A percentile compares a stretch with the other conserved stretches of the same genome.
These are phyloP conservation scores for Corapipo altera DNA, from an alignment of 2,113 vertebrate genomes.

Conservation along the genomic window DNA sequence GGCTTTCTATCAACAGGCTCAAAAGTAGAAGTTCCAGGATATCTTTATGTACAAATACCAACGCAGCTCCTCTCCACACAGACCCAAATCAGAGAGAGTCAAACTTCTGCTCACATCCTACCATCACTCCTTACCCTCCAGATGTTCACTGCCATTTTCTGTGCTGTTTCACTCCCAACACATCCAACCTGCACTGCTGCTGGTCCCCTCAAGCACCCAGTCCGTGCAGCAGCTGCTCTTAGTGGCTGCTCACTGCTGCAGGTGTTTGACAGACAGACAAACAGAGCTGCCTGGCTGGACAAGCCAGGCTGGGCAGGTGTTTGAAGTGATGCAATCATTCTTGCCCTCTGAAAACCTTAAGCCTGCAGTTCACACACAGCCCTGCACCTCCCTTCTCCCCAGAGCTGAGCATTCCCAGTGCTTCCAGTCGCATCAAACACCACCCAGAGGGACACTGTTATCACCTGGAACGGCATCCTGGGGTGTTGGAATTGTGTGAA, in stretches of 20 bases:
- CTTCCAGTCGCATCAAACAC: accelerated
- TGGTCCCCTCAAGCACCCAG: neutral
- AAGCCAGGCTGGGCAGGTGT: accelerated
- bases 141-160: neutral
- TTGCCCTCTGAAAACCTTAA: neutral
- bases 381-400: neutral
- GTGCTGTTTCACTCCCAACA: accelerated
- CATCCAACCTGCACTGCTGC: neutral
- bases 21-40: neutral
- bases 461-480: neutral
- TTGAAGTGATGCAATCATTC: neutral
- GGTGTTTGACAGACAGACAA: neutral
- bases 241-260: accelerated
- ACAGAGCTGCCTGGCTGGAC: neutral
- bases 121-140: neutral
- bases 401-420: accelerated
- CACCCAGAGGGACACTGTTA: neutral
- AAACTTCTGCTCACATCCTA: neutral
- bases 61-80: neutral
- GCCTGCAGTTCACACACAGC: neutral
- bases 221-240: accelerated
- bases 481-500: accelerated
- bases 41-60: accelerated
- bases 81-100: neutral
- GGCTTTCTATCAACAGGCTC: neutral